phyloP scores from a whole-genome alignment of 1,140 invertebrate species.

The Sitodiplosis mosellana region DNA sequence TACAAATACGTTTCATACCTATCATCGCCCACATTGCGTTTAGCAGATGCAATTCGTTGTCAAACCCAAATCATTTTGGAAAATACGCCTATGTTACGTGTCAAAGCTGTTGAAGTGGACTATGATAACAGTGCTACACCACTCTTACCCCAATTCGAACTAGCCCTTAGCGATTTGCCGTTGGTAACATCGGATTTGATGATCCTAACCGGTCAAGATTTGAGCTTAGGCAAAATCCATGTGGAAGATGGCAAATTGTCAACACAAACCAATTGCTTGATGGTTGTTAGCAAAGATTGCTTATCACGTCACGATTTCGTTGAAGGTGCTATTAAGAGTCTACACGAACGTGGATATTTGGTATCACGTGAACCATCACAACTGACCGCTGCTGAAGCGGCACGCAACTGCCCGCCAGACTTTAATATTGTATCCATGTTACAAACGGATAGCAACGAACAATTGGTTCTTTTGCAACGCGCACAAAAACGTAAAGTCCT shows the following conservation, averaged over 20 bases:
- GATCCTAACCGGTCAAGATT: slow-evolving; percentile 26
- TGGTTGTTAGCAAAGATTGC: slow-evolving; percentile 32
- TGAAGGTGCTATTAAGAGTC: slow-evolving; percentile 12
- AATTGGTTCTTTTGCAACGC: slow-evolving; percentile 21
- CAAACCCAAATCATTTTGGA: slow-evolving; percentile 37
- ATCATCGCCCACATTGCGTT: slow-evolving; percentile 22
- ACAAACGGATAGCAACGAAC: slow-evolving; percentile 12
- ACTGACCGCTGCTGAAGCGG: slow-evolving; percentile 8
- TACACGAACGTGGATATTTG: slow-evolving; percentile 29
- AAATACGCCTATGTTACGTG: slow-evolving; percentile 44
- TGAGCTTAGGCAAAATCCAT: slow-evolving; percentile 31
- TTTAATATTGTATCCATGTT: slow-evolving; percentile 16
- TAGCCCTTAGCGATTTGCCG: slow-evolving; percentile 38
- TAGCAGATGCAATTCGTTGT: slow-evolving; percentile 13
- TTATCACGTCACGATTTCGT: slow-evolving; percentile 17
- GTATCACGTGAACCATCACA: slow-evolving; percentile 24
- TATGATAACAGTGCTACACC: slow-evolving; percentile 20
- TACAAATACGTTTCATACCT: slow-evolving; percentile 58
- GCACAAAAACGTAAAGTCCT: slow-evolving; percentile 7
- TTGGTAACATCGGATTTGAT: slow-evolving; percentile 28
- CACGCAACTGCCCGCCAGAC: slow-evolving; percentile 8
- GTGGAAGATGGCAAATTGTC: slow-evolving; percentile 40
- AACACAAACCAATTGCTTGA: slow-evolving; percentile 32
- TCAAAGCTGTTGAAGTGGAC: slow-evolving; percentile 44
- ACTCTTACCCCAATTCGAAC: slow-evolving; percentile 30